Base-by-base conservation (phyloP, 2,113 vertebrate genomes). In the Picathartes gymnocephalus region DNA sequence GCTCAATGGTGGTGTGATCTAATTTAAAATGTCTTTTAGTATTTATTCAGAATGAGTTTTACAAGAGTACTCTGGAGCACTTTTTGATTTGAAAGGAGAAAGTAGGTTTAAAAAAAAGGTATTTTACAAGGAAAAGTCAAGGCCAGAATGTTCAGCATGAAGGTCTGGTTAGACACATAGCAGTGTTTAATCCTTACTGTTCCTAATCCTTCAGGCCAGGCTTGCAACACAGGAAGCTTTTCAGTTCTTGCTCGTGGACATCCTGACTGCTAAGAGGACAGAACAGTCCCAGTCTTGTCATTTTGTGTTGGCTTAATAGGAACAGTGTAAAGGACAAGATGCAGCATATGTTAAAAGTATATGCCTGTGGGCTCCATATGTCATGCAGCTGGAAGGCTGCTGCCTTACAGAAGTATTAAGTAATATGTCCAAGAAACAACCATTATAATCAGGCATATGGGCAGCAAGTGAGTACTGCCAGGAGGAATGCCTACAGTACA, bases 41-140 rank as follows among this genome's bases (percentile, higher is more conserved):
- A 85, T 92, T 91, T 91, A 87, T 85, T 95, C 57, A 85, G 47
- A 88, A 50, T 44, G 17, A 58, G 24, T 85, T 87, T 90, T 91
- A 56, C 11, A 54, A 35, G 31, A 54, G 33, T 80, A 53, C 22
- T 83, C 64, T 58, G 70, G n/a, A 81, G 30, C 33, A 61, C 12
- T 86, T 93, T 42, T 73, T 8, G 33, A 23, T 64, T 85, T 90
- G 56, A 85, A 88, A 94, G 10, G 56, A 80, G 17, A 70, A 86
- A 62, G 39, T 62, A 54, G 33, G 44, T 87, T 89, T 13, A 56
- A 92, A 83, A 44, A 42, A 85, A 74, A 27, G 37, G 69, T 77
- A 33, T 73, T 83, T 77, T 88, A 73, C 33, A 73, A 85, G 81
- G 58, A 80, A 87, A 65, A 91, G 44, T 40, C n/a, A 78, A 91